Conservation (phyloP, 2,113 vertebrate genomes). For the Dissostichus mawsoni region DNA sequence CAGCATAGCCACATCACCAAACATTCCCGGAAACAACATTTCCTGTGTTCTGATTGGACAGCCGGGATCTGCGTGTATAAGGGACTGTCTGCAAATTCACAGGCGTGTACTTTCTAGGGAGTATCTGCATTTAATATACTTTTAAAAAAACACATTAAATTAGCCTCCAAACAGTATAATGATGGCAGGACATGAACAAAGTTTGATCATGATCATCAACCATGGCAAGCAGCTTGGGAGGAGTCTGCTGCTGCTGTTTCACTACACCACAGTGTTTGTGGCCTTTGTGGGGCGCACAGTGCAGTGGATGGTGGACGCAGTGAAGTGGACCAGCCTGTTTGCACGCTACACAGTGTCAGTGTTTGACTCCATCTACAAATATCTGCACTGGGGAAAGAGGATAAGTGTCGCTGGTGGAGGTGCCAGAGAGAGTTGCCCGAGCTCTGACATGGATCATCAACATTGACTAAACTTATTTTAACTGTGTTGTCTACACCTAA, state of each 20-base stretch:
- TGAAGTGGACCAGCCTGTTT: conserved; percentile 77
- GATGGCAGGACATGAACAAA: conserved; percentile 72
- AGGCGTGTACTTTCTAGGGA: conserved; percentile 19
- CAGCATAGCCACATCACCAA: conserved; percentile 87
- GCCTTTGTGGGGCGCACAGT: conserved; percentile 70
- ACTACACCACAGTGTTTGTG: conserved; percentile 75
- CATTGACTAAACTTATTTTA: conserved; percentile 32
- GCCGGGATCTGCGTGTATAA: conserved; percentile 40
- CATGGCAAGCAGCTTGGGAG: conserved; percentile 76
- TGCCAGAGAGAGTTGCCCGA: conserved; percentile 34
- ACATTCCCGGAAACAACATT: conserved; percentile 84
- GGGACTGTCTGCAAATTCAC: conserved; percentile 63
- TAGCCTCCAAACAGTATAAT: conserved; percentile 1
- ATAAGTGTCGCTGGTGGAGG: conserved; percentile 31
- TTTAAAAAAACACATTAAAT: conserved; percentile 29
- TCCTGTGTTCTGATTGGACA: conserved; percentile 79
- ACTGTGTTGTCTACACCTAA: not conserved
- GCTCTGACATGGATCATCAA: conserved; percentile 26
- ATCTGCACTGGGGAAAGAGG: conserved; percentile 69
- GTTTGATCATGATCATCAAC: conserved; percentile 76
- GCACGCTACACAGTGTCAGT: conserved; percentile 60
- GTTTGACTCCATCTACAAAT: conserved; percentile 77
- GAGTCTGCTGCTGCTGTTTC: conserved; percentile 78
- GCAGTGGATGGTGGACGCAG: conserved; percentile 71
- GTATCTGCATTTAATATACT: not conserved